Conservation (phyloP, 2,113 vertebrate species). For the Emydura subglobosa region DNA sequence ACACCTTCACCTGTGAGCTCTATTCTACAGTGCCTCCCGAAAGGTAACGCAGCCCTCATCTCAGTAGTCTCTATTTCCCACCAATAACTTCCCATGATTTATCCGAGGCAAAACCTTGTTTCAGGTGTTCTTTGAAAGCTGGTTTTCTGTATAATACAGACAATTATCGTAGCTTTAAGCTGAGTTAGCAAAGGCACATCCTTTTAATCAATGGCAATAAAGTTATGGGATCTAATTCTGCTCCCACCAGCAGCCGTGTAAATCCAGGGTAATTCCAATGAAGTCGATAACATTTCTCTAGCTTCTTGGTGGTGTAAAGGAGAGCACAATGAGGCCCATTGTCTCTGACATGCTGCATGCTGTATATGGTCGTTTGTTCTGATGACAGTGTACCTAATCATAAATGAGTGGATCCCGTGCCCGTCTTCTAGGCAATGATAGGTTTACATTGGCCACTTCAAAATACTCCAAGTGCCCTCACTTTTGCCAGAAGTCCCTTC, state of each 20-base stretch:
- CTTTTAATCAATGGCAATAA: background rate
- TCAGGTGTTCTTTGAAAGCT: background rate
- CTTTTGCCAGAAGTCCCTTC: slow-evolving; percentile 40
- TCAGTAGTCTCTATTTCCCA: background rate
- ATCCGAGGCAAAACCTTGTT: background rate
- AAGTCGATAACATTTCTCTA: slow-evolving; percentile 25
- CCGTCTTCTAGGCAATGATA: background rate
- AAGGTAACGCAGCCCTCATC: background rate
- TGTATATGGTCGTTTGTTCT: background rate
- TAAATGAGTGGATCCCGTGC: background rate
- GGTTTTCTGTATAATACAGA: background rate
- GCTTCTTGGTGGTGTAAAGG: background rate
- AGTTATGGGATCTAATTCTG: background rate
- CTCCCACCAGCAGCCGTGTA: background rate
- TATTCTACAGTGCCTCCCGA: background rate
- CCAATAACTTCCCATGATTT: background rate
- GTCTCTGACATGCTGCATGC: slow-evolving; percentile 12
- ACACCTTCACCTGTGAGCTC: background rate
- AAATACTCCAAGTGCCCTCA: background rate
- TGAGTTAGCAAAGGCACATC: background rate
- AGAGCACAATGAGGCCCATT: background rate
- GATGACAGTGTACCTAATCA: background rate
- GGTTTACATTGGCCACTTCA: background rate
- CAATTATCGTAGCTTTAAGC: background rate
- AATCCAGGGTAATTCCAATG: background rate